These are phyloP conservation scores for Lacerta viridis DNA, from an alignment of 2,797 vertebrate genomes.

Conservation along the genomic window DNA sequence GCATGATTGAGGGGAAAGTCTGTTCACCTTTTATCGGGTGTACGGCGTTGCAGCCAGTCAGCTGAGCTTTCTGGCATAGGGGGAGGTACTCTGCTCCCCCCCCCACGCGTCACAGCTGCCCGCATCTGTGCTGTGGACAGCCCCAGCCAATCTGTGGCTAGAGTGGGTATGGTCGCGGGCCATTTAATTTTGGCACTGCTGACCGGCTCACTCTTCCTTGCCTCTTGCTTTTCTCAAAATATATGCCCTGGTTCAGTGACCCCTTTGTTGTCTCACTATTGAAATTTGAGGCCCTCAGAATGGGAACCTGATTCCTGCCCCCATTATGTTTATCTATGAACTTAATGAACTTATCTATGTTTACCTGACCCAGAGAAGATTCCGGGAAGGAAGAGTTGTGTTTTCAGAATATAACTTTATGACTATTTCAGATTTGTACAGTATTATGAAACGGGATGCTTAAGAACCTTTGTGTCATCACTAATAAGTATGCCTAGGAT, in stretches of 20 bases:
- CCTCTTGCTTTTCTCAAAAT: background rate
- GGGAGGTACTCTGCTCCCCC: too few relatives aligned
- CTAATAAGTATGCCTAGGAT: background rate
- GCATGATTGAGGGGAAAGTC: too few relatives aligned
- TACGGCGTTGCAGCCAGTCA: too few relatives aligned
- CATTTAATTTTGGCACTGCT: background rate
- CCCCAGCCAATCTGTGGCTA: background rate
- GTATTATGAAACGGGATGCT: background rate
- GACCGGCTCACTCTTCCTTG: background rate
- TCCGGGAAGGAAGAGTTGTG: background rate
- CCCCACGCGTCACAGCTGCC: too few relatives aligned
- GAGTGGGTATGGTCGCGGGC: background rate
- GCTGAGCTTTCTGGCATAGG: too few relatives aligned
- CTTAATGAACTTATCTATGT: too few relatives aligned
- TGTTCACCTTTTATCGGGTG: too few relatives aligned
- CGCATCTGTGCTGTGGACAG: too few relatives aligned
- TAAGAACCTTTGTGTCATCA: background rate
- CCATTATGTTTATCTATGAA: background rate
- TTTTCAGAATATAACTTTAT: background rate
- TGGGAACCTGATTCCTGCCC: too few relatives aligned
- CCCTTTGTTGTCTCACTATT: background rate
- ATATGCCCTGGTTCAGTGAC: background rate
- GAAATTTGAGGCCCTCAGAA: background rate
- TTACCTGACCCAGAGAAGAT: background rate
- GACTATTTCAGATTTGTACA: background rate